Percentiles rank a stretch among this genome's conserved stretches.
Evolutionary conservation across 2,113 vertebrate genomes (phyloP).

Genomic region (Columba janthina): DNA sequence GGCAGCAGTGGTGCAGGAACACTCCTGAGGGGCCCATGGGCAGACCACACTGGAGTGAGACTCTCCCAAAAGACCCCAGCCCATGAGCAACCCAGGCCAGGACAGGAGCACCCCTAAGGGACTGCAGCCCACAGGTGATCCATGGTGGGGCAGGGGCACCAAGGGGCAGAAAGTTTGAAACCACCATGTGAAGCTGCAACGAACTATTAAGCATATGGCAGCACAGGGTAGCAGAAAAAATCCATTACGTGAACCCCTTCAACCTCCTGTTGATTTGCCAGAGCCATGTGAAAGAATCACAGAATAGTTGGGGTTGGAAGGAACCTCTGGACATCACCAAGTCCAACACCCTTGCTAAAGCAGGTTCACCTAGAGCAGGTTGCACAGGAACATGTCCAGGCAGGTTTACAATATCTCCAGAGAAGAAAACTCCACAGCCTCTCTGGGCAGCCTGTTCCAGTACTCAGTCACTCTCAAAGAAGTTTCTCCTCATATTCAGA

Average conservation of each 20-base stretch:
- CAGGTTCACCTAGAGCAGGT: no score
- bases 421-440: no score
- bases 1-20: neutral
- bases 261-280: neutral
- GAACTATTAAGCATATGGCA: neutral
- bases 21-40: accelerated
- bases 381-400: no score
- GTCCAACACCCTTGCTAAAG: no score
- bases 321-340: no score
- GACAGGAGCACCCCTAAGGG: neutral
- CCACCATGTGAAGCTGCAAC: neutral
- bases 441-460: no score
- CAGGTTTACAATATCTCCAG: no score
- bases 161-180: neutral
- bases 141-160: no score
- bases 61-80: neutral
- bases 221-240: neutral
- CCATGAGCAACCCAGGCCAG: neutral
- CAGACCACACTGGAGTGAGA: accelerated
- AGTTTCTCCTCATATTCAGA: no score
- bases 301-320: no score
- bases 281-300: neutral
- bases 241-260: accelerated
- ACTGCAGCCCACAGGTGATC: neutral
- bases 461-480: no score